phyloP scores from a whole-genome alignment of 2,113 vertebrate genomes.

The Agelaius phoeniceus region DNA sequence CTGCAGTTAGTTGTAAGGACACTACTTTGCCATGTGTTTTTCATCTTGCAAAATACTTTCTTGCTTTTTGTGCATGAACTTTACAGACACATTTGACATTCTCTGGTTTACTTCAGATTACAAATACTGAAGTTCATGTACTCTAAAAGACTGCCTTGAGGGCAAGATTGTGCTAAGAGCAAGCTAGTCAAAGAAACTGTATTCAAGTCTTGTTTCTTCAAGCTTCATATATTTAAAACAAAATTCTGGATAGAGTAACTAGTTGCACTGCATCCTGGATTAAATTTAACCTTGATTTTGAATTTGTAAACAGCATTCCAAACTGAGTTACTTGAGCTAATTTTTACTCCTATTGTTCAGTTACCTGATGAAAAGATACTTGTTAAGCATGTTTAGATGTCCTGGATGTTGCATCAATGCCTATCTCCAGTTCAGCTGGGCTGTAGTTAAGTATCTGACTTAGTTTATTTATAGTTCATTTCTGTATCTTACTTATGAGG shows the following conservation, averaged over 20 bases:
- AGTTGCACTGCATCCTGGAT: background rate
- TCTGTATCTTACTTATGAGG: background rate
- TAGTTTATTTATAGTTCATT: background rate
- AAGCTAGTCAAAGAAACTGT: background rate
- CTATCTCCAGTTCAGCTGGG: background rate
- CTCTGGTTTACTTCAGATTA: constrained; percentile 20
- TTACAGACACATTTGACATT: background rate
- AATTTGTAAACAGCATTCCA: background rate
- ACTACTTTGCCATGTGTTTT: background rate
- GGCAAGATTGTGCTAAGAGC: background rate
- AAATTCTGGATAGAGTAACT: background rate
- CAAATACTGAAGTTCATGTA: background rate
- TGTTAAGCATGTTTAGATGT: background rate
- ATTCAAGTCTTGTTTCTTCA: background rate
- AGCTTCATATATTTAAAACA: background rate
- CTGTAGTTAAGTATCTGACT: background rate
- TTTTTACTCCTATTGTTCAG: background rate
- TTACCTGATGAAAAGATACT: background rate
- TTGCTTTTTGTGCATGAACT: background rate
- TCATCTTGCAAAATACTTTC: background rate
- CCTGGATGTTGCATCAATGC: background rate
- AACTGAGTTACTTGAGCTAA: background rate
- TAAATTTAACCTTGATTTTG: background rate
- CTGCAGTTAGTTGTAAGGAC: background rate
- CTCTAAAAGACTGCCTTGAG: background rate